phyloP scores from a whole-genome alignment of 2,797 vertebrate species.

The Coregonus suidteri region DNA sequence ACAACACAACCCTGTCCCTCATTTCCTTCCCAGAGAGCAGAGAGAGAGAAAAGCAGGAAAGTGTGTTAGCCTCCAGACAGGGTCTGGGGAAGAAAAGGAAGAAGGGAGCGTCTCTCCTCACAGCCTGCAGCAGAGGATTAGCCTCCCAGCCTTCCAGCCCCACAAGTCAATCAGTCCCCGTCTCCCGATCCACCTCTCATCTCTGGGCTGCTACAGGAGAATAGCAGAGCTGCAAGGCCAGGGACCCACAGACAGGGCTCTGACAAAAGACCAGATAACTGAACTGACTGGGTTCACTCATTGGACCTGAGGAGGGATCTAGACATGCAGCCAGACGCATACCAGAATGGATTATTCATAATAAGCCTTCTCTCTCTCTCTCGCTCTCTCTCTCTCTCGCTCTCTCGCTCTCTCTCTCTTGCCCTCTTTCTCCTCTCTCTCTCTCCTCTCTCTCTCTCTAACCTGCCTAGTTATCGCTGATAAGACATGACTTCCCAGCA shows the following conservation, averaged over 20 bases:
- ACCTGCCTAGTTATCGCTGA: too few species aligned
- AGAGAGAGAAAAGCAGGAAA: conserved; percentile 40
- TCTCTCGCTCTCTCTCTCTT: too few species aligned
- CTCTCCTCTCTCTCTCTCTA: too few species aligned
- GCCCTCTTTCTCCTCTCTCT: too few species aligned
- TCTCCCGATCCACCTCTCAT: conserved; percentile 37
- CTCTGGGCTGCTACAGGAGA: conserved; percentile 42
- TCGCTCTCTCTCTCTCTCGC: too few species aligned
- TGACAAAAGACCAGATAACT: background rate
- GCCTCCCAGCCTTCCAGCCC: conserved; percentile 35
- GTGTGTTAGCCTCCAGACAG: conserved; percentile 44
- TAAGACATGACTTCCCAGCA: too few species aligned
- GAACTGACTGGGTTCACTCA: too few species aligned
- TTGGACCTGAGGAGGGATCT: too few species aligned
- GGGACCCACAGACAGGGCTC: background rate
- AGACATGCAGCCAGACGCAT: too few species aligned
- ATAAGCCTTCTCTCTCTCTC: conserved; percentile 19
- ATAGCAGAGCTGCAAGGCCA: background rate
- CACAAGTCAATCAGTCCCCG: conserved; percentile 51
- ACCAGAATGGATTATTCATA: conserved; percentile 8
- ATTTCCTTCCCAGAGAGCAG: conserved; percentile 11
- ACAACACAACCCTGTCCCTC: conserved; percentile 30
- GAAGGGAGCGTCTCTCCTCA: conserved; percentile 20
- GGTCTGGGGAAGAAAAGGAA: conserved; percentile 43
- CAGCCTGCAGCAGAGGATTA: conserved; percentile 61